Evolutionary conservation across 2,113 vertebrate genomes (phyloP).

Genomic region (Pygoscelis antarcticus): DNA sequence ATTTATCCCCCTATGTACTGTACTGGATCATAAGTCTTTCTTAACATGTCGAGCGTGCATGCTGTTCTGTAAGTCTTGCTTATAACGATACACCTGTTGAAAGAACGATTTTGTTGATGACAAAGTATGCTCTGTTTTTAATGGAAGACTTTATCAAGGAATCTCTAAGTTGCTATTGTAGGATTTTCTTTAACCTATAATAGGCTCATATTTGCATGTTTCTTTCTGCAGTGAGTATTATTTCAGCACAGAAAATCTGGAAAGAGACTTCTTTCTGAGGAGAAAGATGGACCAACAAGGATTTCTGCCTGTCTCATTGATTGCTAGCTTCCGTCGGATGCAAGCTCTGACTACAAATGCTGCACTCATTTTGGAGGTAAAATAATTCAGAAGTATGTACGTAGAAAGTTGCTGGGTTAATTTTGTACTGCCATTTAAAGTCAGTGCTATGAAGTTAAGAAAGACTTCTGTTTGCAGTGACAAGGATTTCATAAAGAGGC

Average conservation of each 20-base stretch:
- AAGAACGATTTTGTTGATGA: neutral
- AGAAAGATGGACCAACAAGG: constrained; percentile 94
- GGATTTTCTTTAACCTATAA: neutral
- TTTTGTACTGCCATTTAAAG: neutral
- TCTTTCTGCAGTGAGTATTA: constrained; percentile 89
- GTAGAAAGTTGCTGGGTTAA: neutral
- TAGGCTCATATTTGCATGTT: neutral
- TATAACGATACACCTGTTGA: neutral
- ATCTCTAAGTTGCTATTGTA: neutral
- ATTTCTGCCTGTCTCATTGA: constrained; percentile 92
- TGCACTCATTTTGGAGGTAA: constrained; percentile 91
- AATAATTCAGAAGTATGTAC: neutral
- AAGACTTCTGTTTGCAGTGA: neutral
- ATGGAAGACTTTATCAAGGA: neutral
- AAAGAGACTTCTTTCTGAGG: constrained; percentile 95
- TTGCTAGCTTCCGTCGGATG: constrained; percentile 93
- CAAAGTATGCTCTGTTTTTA: neutral
- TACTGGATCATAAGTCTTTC: neutral
- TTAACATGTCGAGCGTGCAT: neutral
- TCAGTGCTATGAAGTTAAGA: neutral
- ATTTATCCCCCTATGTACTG: neutral
- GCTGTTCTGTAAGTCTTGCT: neutral
- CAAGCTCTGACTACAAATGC: constrained; percentile 92
- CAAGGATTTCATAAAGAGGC: neutral
- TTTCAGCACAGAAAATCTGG: constrained; percentile 96